Conservation (phyloP, 2,888 invertebrate species). For the Ecliptopera silaceata region DNA sequence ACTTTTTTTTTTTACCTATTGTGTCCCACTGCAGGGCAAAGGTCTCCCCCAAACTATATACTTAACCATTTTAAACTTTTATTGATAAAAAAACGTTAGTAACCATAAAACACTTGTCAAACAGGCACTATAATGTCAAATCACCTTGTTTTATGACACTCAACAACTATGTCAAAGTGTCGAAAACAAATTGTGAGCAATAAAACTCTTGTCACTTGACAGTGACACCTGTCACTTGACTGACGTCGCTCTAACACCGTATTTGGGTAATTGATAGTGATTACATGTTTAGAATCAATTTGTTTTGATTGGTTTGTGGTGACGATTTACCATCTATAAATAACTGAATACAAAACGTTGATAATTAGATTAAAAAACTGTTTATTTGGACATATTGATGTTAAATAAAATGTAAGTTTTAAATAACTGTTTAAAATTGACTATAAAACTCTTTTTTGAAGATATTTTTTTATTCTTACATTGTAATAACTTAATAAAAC, state of each 20-base stretch:
- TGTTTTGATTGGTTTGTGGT: slow-evolving; percentile 1
- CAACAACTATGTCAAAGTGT: background rate
- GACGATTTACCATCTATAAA: slow-evolving; percentile 7
- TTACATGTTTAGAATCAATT: slow-evolving; percentile 17
- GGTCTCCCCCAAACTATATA: no score
- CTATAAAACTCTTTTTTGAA: no score
- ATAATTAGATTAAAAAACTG: no score
- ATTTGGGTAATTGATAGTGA: slow-evolving; percentile 14
- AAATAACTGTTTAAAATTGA: no score
- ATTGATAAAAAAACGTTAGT: background rate
- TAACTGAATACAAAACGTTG: no score
- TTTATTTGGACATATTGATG: no score
- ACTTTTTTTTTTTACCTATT: no score
- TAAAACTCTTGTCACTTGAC: slow-evolving; percentile 6
- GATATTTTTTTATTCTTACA: no score
- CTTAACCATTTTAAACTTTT: no score
- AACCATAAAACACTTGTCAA: background rate
- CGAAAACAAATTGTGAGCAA: slow-evolving; percentile 3
- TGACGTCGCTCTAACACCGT: background rate
- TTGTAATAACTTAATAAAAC: no score
- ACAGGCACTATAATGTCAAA: background rate
- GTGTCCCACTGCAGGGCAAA: no score
- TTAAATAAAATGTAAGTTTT: no score
- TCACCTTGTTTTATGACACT: slow-evolving; percentile 13
- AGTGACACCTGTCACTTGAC: slow-evolving; percentile 8